Base-by-base conservation (phyloP, 2,888 invertebrate genomes). In the Scelioninae gen. 1 region DNA sequence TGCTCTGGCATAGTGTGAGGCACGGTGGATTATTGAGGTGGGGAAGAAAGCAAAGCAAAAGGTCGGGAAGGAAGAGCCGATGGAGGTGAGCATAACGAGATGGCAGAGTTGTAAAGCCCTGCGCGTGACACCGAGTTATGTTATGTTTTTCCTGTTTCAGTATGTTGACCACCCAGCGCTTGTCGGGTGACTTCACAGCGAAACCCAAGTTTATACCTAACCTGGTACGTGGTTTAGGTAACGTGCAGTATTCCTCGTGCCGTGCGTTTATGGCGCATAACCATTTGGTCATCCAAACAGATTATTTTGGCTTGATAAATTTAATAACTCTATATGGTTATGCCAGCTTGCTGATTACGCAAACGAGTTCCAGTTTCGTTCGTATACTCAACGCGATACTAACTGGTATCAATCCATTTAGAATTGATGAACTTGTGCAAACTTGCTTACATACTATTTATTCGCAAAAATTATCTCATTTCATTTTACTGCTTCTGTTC, bases 281-380 rank as follows among this genome's bases (percentile, higher is more conserved):
- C 91, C 89, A 89, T 88, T 83, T 85, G 88, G 87, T 84, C 89
- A 88, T 89, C 88, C 88, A 89, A 88, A 88, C 89, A 91, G 92
- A 92, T 92, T 92, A 92, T 92, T 92, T 92, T 90, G 88, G 90
- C 90, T 90, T 92, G 92, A 92, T 92, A 92, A 92, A 91, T 92
- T 92, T 92, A 92, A 92, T 92, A 92, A 92, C 91, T 91, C 88
- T 87, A 87, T 86, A 87, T 86, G 85, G 90, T 90, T 90, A 91
- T 88, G 86, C 86, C 85, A 86, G 87, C 86, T 87, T 87, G 86
- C 90, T 89, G 90, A 91, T 91, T 91, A 90, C 90, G 86, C 85
- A 82, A 80, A 83, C 83, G 82, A 82, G 82, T 82, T 77, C 55
- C 68, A 77, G 81, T 82, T 82, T 83, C 79, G 81, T 77, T 66